Conservation (phyloP, 2,888 invertebrate genomes). For the Subacronicta megacephala region DNA sequence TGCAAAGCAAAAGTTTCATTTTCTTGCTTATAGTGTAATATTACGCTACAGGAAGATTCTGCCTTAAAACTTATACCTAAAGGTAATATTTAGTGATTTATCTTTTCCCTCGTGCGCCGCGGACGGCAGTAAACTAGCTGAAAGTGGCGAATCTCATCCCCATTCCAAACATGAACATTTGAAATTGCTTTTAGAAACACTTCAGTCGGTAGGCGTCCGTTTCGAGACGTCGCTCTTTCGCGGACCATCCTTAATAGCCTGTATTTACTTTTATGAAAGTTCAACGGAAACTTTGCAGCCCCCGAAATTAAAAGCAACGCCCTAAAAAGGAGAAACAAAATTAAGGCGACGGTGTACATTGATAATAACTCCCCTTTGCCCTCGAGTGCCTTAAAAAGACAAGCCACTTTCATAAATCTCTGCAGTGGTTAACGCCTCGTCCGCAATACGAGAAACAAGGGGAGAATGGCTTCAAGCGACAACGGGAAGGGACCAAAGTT, state of each 20-base stretch:
- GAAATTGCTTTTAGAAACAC: conserved; percentile 62
- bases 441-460: conserved; percentile 78
- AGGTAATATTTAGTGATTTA: conserved; percentile 51
- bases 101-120: conserved; percentile 35
- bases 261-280: conserved; percentile 66
- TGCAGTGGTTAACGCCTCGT: conserved; percentile 81
- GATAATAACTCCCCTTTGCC: conserved; percentile 77
- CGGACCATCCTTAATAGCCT: conserved; percentile 59
- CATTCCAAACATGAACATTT: conserved; percentile 59
- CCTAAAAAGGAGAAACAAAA: conserved; percentile 72
- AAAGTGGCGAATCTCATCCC: conserved; percentile 57
- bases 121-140: conserved; percentile 49
- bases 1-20: conserved; percentile 1
- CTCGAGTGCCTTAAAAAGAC: conserved; percentile 77
- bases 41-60: conserved; percentile 18
- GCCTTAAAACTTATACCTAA: conserved; percentile 28
- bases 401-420: conserved; percentile 82
- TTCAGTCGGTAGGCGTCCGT: conserved; percentile 52
- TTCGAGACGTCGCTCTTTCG: conserved; percentile 51
- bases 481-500: conserved; percentile 74
- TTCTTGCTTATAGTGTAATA: conserved; percentile 1
- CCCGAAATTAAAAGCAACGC: conserved; percentile 69
- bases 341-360: conserved; percentile 72
- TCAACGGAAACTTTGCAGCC: conserved; percentile 63
- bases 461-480: conserved; percentile 72